A percentile compares a stretch with the other conserved stretches of the same genome.
Evolutionary conservation across 2,797 vertebrate genomes (phyloP).

Genomic region (Pipistrellus nathusii): DNA sequence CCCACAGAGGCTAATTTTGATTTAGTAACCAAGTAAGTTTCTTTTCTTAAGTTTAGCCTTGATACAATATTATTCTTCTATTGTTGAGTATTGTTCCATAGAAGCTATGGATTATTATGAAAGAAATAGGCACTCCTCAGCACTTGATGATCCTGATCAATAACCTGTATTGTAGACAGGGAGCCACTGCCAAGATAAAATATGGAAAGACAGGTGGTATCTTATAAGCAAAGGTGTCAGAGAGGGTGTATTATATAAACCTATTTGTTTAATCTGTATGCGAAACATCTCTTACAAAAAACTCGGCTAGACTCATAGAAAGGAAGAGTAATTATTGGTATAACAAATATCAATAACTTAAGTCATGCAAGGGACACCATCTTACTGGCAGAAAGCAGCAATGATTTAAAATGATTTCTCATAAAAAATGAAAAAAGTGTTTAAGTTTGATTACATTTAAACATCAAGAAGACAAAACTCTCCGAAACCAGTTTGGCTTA

Average conservation of each 20-base stretch:
- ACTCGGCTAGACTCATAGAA: neutral
- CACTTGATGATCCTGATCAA: neutral
- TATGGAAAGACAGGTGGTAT: neutral
- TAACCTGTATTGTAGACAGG: neutral
- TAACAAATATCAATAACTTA: neutral
- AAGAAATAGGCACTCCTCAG: neutral
- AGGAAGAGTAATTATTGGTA: neutral
- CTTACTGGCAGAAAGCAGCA: neutral
- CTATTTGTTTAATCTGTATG: neutral
- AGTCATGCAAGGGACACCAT: neutral
- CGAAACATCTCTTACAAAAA: neutral
- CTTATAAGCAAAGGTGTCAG: neutral
- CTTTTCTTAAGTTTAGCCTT: slow-evolving; percentile 68
- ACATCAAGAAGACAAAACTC: neutral
- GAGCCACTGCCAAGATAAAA: neutral
- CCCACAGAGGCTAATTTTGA: slow-evolving; percentile 83
- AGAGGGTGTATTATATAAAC: neutral
- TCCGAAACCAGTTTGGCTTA: no score
- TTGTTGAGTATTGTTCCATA: neutral
- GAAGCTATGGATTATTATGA: neutral
- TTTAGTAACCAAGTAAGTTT: slow-evolving; percentile 83
- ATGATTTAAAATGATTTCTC: neutral
- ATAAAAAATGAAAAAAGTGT: neutral
- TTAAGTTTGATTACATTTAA: neutral
- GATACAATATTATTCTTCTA: slow-evolving; percentile 13